These are phyloP conservation scores for Cettia cetti DNA, from an alignment of 2,113 vertebrate genomes.

Conservation along the genomic window DNA sequence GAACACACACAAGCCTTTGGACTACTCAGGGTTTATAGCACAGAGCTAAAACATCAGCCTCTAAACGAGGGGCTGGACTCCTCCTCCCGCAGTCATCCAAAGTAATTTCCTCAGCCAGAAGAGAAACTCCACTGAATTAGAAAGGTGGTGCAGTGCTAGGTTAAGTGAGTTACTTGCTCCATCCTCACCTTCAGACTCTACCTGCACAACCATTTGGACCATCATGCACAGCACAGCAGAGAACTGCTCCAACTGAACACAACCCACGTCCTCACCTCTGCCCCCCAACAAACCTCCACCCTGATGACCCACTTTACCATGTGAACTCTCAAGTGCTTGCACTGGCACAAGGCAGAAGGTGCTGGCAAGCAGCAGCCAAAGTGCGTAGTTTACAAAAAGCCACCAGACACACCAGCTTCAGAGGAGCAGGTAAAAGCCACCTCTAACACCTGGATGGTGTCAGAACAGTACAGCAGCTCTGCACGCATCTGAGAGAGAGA, in stretches of 20 bases:
- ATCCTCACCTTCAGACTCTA: neutral
- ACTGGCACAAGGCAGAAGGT: neutral
- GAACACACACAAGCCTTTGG: neutral
- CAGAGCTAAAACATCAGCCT: neutral
- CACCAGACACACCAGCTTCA: neutral
- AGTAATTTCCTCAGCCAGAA: neutral
- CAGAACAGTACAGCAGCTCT: neutral
- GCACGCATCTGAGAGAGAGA: neutral
- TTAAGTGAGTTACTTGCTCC: neutral
- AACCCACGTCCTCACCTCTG: neutral
- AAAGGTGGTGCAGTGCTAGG: neutral
- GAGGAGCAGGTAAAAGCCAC: neutral
- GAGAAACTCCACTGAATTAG: neutral
- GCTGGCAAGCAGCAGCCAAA: neutral
- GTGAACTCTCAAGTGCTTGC: neutral
- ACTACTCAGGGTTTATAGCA: neutral
- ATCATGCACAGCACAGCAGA: neutral
- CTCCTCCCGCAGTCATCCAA: neutral
- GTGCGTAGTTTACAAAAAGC: neutral
- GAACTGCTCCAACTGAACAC: neutral
- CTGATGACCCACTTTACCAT: fast-evolving
- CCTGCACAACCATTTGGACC: neutral
- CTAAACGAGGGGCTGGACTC: neutral
- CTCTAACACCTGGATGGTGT: neutral
- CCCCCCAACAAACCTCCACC: neutral